phyloP scores from a whole-genome alignment of 1,140 invertebrate species.

The Venturia canescens region DNA sequence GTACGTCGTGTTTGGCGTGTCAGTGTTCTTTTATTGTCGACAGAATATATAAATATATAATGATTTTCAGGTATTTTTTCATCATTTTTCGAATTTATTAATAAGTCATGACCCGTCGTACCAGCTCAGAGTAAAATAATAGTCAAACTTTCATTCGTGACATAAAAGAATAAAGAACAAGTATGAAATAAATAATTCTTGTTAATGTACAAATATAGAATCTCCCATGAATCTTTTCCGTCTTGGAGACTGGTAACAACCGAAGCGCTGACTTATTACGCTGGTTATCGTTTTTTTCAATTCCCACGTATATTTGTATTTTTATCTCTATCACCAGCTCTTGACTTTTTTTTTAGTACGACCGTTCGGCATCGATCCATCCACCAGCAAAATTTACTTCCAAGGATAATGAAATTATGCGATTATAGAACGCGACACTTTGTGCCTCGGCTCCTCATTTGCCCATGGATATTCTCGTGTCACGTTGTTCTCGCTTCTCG shows the following conservation, averaged over 20 bases:
- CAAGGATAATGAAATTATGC: conserved; percentile 13
- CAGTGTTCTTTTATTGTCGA: conserved; percentile 35
- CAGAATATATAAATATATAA: conserved; percentile 37
- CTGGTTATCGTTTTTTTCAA: neutral
- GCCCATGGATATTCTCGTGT: conserved; percentile 35
- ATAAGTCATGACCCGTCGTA: no score
- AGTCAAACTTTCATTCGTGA: conserved; percentile 20
- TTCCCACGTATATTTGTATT: neutral
- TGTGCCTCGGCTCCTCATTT: conserved; percentile 35
- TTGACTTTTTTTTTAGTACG: conserved; percentile 4
- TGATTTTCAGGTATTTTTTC: conserved; percentile 29
- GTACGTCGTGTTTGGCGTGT: conserved; percentile 27
- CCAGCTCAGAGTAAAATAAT: no score
- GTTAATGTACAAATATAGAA: neutral
- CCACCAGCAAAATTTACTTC: neutral
- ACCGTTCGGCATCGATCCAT: conserved; percentile 1
- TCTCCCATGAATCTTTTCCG: conserved; percentile 1
- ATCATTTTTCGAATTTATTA: no score
- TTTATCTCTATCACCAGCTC: neutral
- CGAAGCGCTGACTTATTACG: neutral
- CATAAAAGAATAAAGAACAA: neutral
- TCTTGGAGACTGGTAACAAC: conserved; percentile 11
- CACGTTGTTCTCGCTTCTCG: conserved; percentile 46
- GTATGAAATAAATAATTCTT: conserved; percentile 24
- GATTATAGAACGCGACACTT: conserved; percentile 45